Evolutionary conservation across 2,888 invertebrate genomes (phyloP).

Genomic region (Acanthacorydalis orientalis): DNA sequence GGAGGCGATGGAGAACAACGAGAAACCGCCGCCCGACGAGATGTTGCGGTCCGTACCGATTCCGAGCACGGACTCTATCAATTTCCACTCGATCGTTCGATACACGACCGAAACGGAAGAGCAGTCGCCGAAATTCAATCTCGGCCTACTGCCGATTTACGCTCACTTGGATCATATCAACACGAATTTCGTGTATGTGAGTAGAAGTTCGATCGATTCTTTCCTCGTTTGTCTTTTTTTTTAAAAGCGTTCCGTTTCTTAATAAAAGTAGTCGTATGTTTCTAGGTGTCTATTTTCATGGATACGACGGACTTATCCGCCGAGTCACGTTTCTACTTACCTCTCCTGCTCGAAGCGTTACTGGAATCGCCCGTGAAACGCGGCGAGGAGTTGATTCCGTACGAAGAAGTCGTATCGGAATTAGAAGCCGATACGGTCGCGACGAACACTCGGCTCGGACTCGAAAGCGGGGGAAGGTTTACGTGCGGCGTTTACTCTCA

Average conservation of each 20-base stretch:
- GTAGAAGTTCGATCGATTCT: too few species aligned
- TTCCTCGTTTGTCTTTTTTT: too few species aligned
- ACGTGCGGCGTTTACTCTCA: slow-evolving; percentile 57
- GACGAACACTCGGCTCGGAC: slow-evolving; percentile 43
- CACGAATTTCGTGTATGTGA: slow-evolving; percentile 72
- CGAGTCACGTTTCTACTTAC: slow-evolving; percentile 50
- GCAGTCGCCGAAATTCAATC: slow-evolving; percentile 36
- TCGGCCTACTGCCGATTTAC: slow-evolving; percentile 49
- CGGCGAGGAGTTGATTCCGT: slow-evolving; percentile 33
- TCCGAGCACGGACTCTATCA: slow-evolving; percentile 54
- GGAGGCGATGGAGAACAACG: slow-evolving; percentile 58
- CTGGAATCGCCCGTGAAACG: slow-evolving; percentile 58
- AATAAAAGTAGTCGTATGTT: slow-evolving; percentile 6
- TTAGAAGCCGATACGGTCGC: slow-evolving; percentile 59
- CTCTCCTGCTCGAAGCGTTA: slow-evolving; percentile 55
- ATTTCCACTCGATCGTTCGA: slow-evolving; percentile 38
- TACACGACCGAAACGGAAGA: slow-evolving; percentile 27
- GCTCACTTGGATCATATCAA: slow-evolving; percentile 64
- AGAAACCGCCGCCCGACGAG: slow-evolving; percentile 53
- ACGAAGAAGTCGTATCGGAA: slow-evolving; percentile 60
- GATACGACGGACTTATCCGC: slow-evolving; percentile 45
- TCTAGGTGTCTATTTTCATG: slow-evolving; percentile 53
- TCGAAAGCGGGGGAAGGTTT: slow-evolving; percentile 41
- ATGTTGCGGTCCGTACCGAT: slow-evolving; percentile 59
- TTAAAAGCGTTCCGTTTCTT: too few species aligned